These are phyloP conservation scores for Semotilus atromaculatus DNA, from an alignment of 2,797 vertebrate genomes.

Conservation along the genomic window DNA sequence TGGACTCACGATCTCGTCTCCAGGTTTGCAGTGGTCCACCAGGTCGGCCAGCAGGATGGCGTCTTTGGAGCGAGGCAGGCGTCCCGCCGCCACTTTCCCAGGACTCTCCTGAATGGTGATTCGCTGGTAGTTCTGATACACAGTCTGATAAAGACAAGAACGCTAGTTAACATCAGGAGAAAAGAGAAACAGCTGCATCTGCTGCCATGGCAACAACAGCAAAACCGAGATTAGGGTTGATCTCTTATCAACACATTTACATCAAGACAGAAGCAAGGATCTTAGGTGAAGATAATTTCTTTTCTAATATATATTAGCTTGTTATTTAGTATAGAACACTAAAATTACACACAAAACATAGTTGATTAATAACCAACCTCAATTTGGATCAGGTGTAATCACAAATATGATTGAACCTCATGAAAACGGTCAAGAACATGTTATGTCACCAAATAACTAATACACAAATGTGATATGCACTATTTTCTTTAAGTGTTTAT, in stretches of 20 bases:
- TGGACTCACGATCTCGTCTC: constrained; percentile 93
- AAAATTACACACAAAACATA: not conserved
- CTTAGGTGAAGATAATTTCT: not conserved
- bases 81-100: constrained; percentile 92
- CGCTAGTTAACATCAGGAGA: not conserved
- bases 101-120: constrained; percentile 98
- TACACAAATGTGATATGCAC: no score
- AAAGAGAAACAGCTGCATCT: not conserved
- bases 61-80: constrained; percentile 95
- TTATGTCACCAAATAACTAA: not conserved
- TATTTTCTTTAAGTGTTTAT: no score
- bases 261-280: not conserved
- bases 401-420: not conserved
- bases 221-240: not conserved
- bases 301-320: not conserved
- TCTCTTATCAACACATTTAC: not conserved
- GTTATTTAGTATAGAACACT: not conserved
- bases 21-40: constrained; percentile 95
- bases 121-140: constrained; percentile 98
- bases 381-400: not conserved
- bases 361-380: no score
- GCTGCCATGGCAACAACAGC: not conserved
- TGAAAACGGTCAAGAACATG: not conserved
- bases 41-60: constrained; percentile 94
- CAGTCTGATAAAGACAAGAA: constrained; percentile 77